Evolutionary conservation across 2,888 invertebrate genomes (phyloP).

Genomic region (Ectemnius cavifrons): DNA sequence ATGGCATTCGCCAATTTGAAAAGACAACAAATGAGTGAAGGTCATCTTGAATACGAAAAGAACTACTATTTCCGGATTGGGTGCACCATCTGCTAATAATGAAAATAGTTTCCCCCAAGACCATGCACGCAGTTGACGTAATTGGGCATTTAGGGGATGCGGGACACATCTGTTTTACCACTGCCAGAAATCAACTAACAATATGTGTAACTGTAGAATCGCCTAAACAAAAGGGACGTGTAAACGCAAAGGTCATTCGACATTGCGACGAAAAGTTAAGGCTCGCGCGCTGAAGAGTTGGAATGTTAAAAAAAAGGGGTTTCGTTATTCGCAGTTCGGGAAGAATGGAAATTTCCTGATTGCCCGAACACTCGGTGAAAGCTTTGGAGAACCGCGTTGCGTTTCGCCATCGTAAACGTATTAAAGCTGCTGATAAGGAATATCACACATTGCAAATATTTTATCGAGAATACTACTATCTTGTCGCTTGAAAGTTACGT

Average conservation of each 20-base stretch:
- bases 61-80: too few species aligned
- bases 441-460: slow-evolving; percentile 52
- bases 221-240: slow-evolving; percentile 20
- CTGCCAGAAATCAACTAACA: slow-evolving; percentile 46
- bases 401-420: slow-evolving; percentile 58
- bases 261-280: neutral
- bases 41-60: too few species aligned
- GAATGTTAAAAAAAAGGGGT: neutral
- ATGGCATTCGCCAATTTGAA: too few species aligned
- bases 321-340: neutral
- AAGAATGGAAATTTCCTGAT: neutral
- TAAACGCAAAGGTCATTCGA: slow-evolving; percentile 11
- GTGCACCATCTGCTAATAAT: too few species aligned
- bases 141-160: too few species aligned
- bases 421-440: slow-evolving; percentile 45
- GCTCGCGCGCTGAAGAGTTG: neutral
- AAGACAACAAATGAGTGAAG: too few species aligned
- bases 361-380: neutral
- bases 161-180: slow-evolving; percentile 41
- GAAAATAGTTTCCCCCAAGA: too few species aligned
- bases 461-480: slow-evolving; percentile 56
- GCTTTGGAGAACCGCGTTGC: slow-evolving; percentile 38
- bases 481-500: slow-evolving; percentile 69
- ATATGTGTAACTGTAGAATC: neutral
- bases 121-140: too few species aligned